Evolutionary conservation across 2,797 vertebrate species (phyloP).

Genomic region (Simalia tracyae): DNA sequence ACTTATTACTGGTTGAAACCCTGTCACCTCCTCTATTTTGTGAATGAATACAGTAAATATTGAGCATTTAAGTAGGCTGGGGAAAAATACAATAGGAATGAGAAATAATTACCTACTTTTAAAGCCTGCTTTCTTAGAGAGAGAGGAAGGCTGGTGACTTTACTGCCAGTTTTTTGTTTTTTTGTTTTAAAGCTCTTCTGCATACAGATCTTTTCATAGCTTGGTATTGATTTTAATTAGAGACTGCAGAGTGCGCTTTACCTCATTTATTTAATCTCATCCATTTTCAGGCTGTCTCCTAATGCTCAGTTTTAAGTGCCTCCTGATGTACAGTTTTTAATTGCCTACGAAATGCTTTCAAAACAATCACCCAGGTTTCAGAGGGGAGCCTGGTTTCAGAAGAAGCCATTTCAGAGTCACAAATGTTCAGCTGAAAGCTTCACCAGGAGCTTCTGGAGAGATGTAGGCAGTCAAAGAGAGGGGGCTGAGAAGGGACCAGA

Average conservation of each 20-base stretch:
- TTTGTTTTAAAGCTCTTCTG: neutral
- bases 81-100: neutral
- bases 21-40: neutral
- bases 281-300: slow-evolving; percentile 17
- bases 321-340: slow-evolving; percentile 31
- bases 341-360: slow-evolving; percentile 27
- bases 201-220: slow-evolving; percentile 17
- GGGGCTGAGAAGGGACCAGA: neutral
- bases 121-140: neutral
- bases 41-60: neutral
- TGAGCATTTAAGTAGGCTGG: neutral
- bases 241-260: slow-evolving; percentile 1
- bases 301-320: slow-evolving; percentile 26
- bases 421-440: slow-evolving; percentile 1
- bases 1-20: neutral
- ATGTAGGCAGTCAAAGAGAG: neutral
- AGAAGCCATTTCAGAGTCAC: neutral
- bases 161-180: neutral
- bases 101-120: slow-evolving; percentile 12
- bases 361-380: neutral
- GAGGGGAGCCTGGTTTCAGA: neutral
- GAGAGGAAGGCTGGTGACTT: neutral
- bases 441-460: neutral
- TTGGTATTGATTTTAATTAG: slow-evolving; percentile 40
- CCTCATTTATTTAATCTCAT: slow-evolving; percentile 27